Evolutionary conservation across 2,888 invertebrate genomes (phyloP).

Genomic region (Apamea anceps): DNA sequence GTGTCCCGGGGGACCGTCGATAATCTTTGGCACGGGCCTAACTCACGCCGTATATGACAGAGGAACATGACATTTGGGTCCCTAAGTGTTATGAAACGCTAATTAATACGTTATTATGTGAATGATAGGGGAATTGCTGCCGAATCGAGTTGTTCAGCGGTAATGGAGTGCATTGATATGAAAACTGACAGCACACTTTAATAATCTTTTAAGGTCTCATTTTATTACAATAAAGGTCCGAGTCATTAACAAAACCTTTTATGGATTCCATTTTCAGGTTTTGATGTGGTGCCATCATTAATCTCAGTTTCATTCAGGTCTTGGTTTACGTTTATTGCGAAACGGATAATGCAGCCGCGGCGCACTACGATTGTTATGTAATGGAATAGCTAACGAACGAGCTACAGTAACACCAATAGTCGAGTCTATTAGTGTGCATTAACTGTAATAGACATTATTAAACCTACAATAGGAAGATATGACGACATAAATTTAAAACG

Average conservation of each 20-base stretch:
- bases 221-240: constrained; percentile 23
- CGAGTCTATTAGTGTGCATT: constrained; percentile 46
- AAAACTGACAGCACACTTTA: constrained; percentile 72
- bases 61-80: constrained; percentile 72
- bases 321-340: constrained; percentile 32
- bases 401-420: constrained; percentile 35
- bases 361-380: constrained; percentile 22
- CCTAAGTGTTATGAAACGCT: constrained; percentile 71
- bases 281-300: constrained; percentile 27
- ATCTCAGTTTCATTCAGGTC: constrained; percentile 39
- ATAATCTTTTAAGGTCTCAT: constrained; percentile 41
- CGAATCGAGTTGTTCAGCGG: constrained; percentile 64
- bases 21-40: constrained; percentile 70
- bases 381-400: constrained; percentile 41
- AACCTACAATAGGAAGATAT: constrained; percentile 73
- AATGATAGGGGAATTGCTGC: constrained; percentile 70
- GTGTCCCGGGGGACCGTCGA: constrained; percentile 46
- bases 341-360: constrained; percentile 21
- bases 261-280: constrained; percentile 36
- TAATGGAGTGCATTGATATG: constrained; percentile 75
- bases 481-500: constrained; percentile 74
- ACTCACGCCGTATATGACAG: constrained; percentile 72
- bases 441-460: constrained; percentile 62
- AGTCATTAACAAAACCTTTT: constrained; percentile 31
- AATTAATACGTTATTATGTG: constrained; percentile 75